These are phyloP conservation scores for Pentalonia nigronervosa DNA, from an alignment of 1,140 invertebrate species.

Conservation along the genomic window DNA sequence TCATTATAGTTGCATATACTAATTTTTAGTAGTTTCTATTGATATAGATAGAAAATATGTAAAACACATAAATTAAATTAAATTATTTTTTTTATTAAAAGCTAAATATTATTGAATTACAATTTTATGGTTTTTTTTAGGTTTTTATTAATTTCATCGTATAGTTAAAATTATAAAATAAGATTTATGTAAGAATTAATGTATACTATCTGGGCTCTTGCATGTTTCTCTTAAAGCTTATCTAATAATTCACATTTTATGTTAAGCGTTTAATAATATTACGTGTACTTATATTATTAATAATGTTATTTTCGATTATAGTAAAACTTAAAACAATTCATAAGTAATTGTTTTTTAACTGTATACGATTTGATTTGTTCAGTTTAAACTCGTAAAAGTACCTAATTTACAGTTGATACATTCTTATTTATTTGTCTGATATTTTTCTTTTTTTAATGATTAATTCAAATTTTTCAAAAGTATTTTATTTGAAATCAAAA, in stretches of 20 bases:
- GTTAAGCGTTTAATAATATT: not conserved
- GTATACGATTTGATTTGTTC: not conserved
- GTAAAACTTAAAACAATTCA: not conserved
- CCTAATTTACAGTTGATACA: not conserved
- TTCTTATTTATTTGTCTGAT: not conserved
- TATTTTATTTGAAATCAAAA: not conserved
- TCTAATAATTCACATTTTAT: not conserved
- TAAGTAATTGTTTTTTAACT: not conserved
- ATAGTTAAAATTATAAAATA: not conserved
- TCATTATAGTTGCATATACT: not conserved
- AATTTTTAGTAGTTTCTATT: not conserved
- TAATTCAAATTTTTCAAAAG: not conserved
- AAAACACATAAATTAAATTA: not conserved
- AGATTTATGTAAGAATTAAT: not conserved
- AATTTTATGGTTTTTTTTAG: not conserved
- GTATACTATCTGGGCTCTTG: not conserved
- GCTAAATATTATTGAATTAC: not conserved
- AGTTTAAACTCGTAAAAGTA: not conserved
- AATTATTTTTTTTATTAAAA: not conserved
- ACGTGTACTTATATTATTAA: not conserved
- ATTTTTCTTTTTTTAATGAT: not conserved
- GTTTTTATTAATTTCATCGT: not conserved
- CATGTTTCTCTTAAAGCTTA: not conserved
- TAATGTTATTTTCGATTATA: not conserved
- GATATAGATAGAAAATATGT: not conserved